Conservation (phyloP, 2,113 vertebrate genomes). For the Psilopogon haemacephalus region DNA sequence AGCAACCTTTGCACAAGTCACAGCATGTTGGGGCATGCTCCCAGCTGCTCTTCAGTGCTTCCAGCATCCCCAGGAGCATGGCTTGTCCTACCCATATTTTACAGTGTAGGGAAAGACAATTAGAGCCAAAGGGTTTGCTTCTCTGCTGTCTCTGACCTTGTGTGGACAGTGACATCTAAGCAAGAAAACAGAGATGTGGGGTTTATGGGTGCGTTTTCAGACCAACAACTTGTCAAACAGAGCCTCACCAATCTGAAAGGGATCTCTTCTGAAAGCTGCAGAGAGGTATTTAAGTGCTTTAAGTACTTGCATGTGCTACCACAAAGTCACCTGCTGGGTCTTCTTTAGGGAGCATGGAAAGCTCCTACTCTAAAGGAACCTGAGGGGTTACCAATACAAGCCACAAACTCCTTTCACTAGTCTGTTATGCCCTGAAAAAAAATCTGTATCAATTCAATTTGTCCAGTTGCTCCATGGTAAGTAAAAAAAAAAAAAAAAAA, state of each 20-base stretch:
- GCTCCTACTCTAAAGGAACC: background rate
- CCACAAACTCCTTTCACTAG: background rate
- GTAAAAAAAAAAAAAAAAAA: background rate
- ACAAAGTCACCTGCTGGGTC: background rate
- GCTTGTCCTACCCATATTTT: background rate
- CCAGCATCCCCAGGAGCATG: slow-evolving; percentile 29
- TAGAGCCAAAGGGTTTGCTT: background rate
- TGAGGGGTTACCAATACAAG: background rate
- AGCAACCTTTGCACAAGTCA: slow-evolving; percentile 53
- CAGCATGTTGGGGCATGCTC: slow-evolving; percentile 1
- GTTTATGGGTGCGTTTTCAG: background rate
- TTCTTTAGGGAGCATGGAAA: background rate
- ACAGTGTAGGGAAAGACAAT: background rate
- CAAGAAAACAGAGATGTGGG: background rate
- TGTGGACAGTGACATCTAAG: background rate
- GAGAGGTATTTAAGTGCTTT: background rate
- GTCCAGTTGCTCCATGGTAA: background rate
- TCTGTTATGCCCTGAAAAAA: background rate
- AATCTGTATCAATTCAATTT: background rate
- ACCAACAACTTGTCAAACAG: background rate
- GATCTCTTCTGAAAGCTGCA: background rate
- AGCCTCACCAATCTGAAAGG: background rate
- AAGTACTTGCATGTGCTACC: background rate
- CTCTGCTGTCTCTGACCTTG: background rate
- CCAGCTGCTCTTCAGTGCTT: background rate